These are phyloP conservation scores for Congeria kusceri DNA, from an alignment of 2,888 invertebrate genomes.

Conservation along the genomic window DNA sequence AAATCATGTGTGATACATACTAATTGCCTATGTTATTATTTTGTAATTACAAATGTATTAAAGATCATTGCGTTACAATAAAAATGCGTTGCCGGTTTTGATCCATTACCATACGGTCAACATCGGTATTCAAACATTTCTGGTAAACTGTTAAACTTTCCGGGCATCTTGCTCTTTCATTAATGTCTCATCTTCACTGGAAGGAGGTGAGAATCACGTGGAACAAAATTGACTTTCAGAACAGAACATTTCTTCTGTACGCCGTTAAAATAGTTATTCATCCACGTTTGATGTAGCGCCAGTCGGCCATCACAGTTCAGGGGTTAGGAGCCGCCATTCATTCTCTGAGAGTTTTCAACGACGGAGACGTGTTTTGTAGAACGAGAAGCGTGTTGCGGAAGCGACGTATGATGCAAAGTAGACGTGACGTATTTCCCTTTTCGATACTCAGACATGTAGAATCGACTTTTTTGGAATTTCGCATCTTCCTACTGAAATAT, in stretches of 20 bases:
- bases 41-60: too few relatives aligned
- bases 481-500: neutral
- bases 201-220: constrained; percentile 38
- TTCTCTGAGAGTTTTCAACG: constrained; percentile 4
- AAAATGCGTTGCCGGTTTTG: too few relatives aligned
- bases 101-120: too few relatives aligned
- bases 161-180: constrained; percentile 27
- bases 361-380: constrained; percentile 23
- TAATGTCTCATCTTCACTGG: constrained; percentile 17
- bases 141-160: too few relatives aligned
- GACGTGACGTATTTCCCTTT: constrained; percentile 52
- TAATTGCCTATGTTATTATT: too few relatives aligned
- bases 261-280: constrained; percentile 30
- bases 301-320: constrained; percentile 3
- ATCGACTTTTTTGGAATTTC: constrained; percentile 9
- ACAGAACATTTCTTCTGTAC: constrained; percentile 13
- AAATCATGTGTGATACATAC: too few relatives aligned
- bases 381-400: constrained; percentile 27
- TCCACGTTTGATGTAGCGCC: constrained; percentile 23
- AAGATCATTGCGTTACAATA: too few relatives aligned
- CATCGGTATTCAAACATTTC: too few relatives aligned
- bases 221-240: constrained; percentile 18
- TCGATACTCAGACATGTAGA: constrained; percentile 38
- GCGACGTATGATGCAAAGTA: constrained; percentile 25
- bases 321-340: constrained; percentile 19